Conservation (phyloP, 2,888 invertebrate genomes). For the Drosophila colorata region DNA sequence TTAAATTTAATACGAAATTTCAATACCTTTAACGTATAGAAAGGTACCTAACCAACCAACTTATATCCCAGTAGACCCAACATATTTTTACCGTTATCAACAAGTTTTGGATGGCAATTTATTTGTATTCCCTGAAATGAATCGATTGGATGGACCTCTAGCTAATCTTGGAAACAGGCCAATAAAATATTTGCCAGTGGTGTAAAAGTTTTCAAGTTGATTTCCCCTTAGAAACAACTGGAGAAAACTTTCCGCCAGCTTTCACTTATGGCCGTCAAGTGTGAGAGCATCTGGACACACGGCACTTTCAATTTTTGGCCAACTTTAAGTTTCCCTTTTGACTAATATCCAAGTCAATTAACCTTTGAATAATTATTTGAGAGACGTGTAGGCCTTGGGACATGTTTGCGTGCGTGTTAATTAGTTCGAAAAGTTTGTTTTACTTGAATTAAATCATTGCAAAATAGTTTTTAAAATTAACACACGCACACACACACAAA, state of each 20-base stretch:
- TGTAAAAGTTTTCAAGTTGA: constrained; percentile 33
- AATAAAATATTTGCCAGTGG: constrained; percentile 37
- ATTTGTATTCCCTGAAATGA: constrained; percentile 4
- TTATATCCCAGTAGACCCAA: constrained; percentile 10
- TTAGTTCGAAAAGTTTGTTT: constrained; percentile 31
- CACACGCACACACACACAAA: constrained; percentile 5
- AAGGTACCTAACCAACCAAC: neutral
- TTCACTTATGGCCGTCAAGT: constrained; percentile 21
- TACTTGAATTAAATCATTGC: constrained; percentile 11
- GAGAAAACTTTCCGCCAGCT: constrained; percentile 22
- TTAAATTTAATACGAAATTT: neutral
- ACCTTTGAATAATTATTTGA: constrained; percentile 26
- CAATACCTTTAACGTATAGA: neutral
- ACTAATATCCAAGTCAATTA: constrained; percentile 42
- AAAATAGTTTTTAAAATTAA: constrained; percentile 12
- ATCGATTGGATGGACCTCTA: constrained; percentile 15
- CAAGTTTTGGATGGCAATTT: constrained; percentile 5
- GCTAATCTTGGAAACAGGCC: constrained; percentile 14
- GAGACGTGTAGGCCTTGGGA: neutral
- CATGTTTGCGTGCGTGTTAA: constrained; percentile 27
- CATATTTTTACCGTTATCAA: constrained; percentile 16
- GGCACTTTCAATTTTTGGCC: constrained; percentile 1
- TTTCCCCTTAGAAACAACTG: constrained; percentile 34
- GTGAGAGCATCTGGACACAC: neutral
- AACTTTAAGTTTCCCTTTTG: constrained; percentile 15